phyloP scores from a whole-genome alignment of 2,888 invertebrate genomes.

The Copidosoma aretas region DNA sequence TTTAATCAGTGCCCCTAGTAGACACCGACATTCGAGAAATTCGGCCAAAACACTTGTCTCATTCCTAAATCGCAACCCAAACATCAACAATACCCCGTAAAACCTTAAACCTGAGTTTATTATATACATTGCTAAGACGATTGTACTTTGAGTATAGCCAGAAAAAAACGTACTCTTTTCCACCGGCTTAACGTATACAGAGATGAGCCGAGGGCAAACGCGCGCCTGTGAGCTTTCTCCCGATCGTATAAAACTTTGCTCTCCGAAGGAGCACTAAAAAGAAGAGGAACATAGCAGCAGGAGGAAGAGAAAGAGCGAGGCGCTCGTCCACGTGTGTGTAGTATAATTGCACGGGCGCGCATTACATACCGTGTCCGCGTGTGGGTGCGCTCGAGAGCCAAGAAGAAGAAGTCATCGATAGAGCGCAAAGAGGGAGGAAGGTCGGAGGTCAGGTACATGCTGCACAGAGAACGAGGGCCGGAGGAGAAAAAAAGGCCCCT shows the following conservation, averaged over 20 bases:
- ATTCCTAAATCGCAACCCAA: too few species aligned
- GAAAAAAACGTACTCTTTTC: too few species aligned
- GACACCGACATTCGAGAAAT: too few species aligned
- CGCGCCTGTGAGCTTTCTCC: not conserved
- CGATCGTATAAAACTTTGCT: not conserved
- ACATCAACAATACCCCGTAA: too few species aligned
- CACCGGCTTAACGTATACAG: not conserved
- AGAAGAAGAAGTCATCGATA: conserved; percentile 41
- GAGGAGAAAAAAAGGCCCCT: conserved; percentile 59
- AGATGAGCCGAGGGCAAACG: not conserved
- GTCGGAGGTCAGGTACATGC: conserved; percentile 56
- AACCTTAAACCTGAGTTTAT: too few species aligned
- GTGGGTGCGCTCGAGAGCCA: conserved; percentile 24
- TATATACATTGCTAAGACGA: too few species aligned
- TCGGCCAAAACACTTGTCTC: too few species aligned
- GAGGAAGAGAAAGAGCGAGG: conserved; percentile 50
- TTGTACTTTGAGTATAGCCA: too few species aligned
- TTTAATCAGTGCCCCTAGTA: too few species aligned
- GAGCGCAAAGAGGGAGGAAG: conserved; percentile 47
- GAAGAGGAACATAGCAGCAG: not conserved
- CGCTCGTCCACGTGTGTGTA: conserved; percentile 60
- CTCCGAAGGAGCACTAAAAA: not conserved
- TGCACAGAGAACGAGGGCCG: not conserved
- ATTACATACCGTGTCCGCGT: not conserved
- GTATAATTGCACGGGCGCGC: conserved; percentile 61